Conservation (phyloP, 2,888 invertebrate species). For the Dryocosmus kuriphilus region DNA sequence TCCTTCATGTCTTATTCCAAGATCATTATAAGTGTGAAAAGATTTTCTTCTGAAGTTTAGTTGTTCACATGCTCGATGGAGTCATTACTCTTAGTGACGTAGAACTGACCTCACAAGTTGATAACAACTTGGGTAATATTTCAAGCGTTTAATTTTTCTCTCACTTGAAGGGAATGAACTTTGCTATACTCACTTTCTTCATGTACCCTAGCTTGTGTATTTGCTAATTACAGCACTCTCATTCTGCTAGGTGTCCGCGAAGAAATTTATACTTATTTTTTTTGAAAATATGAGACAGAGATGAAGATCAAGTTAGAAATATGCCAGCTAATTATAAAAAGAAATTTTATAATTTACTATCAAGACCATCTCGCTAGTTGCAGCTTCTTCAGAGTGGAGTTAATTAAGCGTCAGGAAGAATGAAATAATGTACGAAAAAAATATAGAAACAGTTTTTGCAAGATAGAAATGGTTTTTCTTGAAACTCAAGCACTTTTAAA, state of each 20-base stretch:
- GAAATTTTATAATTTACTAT: slow-evolving; percentile 27
- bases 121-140: slow-evolving; percentile 60
- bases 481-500: not conserved
- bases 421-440: slow-evolving; percentile 8
- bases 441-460: slow-evolving; percentile 16
- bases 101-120: slow-evolving; percentile 57
- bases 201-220: not conserved
- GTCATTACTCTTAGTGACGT: slow-evolving; percentile 44
- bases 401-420: slow-evolving; percentile 29
- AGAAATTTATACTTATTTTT: slow-evolving; percentile 25
- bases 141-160: slow-evolving; percentile 58
- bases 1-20: not conserved
- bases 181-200: slow-evolving; percentile 37
- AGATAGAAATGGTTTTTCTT: not conserved
- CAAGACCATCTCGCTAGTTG: slow-evolving; percentile 35
- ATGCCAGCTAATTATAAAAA: slow-evolving; percentile 31
- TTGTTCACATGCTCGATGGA: slow-evolving; percentile 51
- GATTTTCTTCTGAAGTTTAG: slow-evolving; percentile 42
- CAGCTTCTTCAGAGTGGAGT: slow-evolving; percentile 19
- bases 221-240: slow-evolving; percentile 22
- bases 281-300: slow-evolving; percentile 32
- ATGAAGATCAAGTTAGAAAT: slow-evolving; percentile 13
- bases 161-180: slow-evolving; percentile 47
- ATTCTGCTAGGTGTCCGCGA: slow-evolving; percentile 19
- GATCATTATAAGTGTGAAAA: not conserved